A percentile compares a stretch with the other conserved stretches of the same genome.
These are phyloP conservation scores for Ctenodactylus gundi DNA, from an alignment of 2,113 vertebrate species.

Conservation along the genomic window DNA sequence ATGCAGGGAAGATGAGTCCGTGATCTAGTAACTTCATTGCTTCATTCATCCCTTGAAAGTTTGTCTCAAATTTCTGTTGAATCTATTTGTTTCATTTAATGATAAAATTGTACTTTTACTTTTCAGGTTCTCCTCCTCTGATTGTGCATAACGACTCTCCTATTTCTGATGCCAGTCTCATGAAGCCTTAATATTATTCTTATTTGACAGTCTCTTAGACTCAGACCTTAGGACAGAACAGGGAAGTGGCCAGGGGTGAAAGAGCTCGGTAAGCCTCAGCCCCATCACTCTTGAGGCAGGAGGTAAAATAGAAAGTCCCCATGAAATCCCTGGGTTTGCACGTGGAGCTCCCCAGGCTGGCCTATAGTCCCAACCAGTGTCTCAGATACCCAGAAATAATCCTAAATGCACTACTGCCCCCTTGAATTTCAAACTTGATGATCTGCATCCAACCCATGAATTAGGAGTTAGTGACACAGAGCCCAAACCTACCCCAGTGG, in stretches of 20 bases:
- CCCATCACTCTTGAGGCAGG: not conserved
- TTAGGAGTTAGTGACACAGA: not conserved
- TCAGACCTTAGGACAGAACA: not conserved
- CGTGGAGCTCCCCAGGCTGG: not conserved
- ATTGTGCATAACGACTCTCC: not conserved
- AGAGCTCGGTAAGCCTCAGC: not conserved
- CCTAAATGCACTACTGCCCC: not conserved
- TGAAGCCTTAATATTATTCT: not conserved
- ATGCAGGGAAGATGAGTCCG: not conserved
- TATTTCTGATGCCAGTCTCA: not conserved
- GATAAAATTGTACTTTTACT: slow-evolving; percentile 7
- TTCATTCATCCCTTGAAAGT: not conserved
- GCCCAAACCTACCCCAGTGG: not conserved
- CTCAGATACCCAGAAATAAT: slow-evolving; percentile 41
- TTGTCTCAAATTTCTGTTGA: slow-evolving; percentile 32
- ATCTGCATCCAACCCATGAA: slow-evolving; percentile 4
- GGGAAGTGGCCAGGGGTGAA: not conserved
- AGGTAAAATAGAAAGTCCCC: slow-evolving; percentile 50
- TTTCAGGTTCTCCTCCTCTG: not conserved
- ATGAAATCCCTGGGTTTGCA: not conserved
- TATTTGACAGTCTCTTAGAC: not conserved
- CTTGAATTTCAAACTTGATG: slow-evolving; percentile 36
- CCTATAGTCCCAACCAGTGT: not conserved
- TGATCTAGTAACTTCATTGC: slow-evolving; percentile 33
- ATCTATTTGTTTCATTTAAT: slow-evolving; percentile 36